Percentiles rank a stretch among this genome's conserved stretches.
Conservation (phyloP, 2,888 invertebrate genomes). For the Oligia latruncula region DNA sequence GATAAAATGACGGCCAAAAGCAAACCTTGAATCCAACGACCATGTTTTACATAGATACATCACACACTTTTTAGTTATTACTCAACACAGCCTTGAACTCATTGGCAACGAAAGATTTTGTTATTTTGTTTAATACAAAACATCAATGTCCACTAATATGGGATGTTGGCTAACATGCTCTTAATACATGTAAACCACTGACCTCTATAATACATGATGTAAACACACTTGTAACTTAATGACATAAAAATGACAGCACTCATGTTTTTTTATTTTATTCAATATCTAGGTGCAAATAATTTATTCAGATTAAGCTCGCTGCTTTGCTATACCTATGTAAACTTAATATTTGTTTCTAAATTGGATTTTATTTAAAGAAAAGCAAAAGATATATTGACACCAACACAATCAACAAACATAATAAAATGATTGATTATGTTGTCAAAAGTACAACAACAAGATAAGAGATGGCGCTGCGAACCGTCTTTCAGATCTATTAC, state of each 20-base stretch:
- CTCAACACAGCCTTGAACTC: slow-evolving; percentile 37
- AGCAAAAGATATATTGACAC: not conserved
- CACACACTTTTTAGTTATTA: slow-evolving; percentile 10
- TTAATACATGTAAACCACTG: not conserved
- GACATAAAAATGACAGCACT: not conserved
- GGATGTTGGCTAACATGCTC: not conserved
- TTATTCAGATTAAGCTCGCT: not conserved
- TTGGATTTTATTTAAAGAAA: not conserved
- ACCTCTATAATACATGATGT: not conserved
- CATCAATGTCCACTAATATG: slow-evolving; percentile 14
- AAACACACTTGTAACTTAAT: not conserved
- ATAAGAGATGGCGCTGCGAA: slow-evolving; percentile 39
- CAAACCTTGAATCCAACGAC: slow-evolving; percentile 26
- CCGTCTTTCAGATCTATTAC: not conserved
- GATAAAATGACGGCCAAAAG: not conserved
- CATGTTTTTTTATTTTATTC: not conserved
- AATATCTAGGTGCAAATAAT: not conserved
- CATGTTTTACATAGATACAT: not conserved
- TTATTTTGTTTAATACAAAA: not conserved
- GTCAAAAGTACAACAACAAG: not conserved
- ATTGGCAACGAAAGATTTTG: not conserved
- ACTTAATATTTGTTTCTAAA: not conserved
- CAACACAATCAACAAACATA: not conserved
- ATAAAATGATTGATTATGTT: not conserved
- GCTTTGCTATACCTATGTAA: not conserved